Percentiles rank a stretch among this genome's conserved stretches.
These are phyloP conservation scores for Cryptus armator DNA, from an alignment of 2,888 invertebrate species.

Conservation along the genomic window DNA sequence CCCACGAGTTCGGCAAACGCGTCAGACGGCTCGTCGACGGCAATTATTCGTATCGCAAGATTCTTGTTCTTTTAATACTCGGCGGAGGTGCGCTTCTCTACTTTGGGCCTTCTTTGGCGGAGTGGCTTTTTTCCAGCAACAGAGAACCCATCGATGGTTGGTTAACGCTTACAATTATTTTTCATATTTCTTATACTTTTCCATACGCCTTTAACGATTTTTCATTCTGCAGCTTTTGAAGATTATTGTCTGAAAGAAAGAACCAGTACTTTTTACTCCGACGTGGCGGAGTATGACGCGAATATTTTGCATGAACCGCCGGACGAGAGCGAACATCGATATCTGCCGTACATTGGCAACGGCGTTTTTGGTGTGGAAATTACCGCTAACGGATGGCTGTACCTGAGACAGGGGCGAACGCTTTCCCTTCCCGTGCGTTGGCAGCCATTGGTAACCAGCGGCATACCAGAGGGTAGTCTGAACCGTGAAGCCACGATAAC, in stretches of 20 bases:
- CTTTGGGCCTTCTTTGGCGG: slow-evolving; percentile 88
- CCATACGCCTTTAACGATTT: slow-evolving; percentile 80
- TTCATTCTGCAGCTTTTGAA: slow-evolving; percentile 83
- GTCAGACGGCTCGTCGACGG: slow-evolving; percentile 79
- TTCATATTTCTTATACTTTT: slow-evolving; percentile 24
- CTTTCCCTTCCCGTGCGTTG: slow-evolving; percentile 89
- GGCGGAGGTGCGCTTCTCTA: slow-evolving; percentile 87
- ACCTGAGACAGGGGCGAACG: slow-evolving; percentile 89
- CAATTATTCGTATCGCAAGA: slow-evolving; percentile 81
- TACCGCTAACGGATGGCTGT: slow-evolving; percentile 88
- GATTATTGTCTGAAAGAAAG: slow-evolving; percentile 90
- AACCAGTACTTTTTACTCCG: slow-evolving; percentile 87
- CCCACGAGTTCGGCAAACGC: slow-evolving; percentile 80
- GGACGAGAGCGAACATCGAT: slow-evolving; percentile 87
- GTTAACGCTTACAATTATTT: background rate
- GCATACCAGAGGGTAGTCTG: slow-evolving; percentile 86
- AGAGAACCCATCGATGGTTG: slow-evolving; percentile 84
- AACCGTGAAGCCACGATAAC: slow-evolving; percentile 90
- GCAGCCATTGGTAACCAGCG: slow-evolving; percentile 88
- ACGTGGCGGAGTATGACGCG: slow-evolving; percentile 89
- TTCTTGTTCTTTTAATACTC: slow-evolving; percentile 77
- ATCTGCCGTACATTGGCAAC: slow-evolving; percentile 92
- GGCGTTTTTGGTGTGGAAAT: slow-evolving; percentile 90
- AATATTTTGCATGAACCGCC: slow-evolving; percentile 88
- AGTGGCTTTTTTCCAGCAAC: slow-evolving; percentile 87